Evolutionary conservation across 2,888 invertebrate genomes (phyloP).

Genomic region (Troglohyphantes excavatus): DNA sequence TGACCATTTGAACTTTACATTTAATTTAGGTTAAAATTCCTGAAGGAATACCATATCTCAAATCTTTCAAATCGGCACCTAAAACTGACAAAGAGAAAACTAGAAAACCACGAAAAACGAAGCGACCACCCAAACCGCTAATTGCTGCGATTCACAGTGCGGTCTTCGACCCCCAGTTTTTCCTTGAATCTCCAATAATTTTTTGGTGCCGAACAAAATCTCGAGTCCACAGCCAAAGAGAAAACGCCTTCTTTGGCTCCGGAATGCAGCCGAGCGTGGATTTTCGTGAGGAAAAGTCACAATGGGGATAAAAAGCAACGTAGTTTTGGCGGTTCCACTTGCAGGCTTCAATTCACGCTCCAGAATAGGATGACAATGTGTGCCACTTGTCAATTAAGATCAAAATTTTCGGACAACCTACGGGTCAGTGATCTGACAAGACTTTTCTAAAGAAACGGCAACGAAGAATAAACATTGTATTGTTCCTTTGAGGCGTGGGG

Average conservation of each 20-base stretch:
- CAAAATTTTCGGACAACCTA: constrained; percentile 62
- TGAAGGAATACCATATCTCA: too few species aligned
- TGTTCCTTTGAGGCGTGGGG: neutral
- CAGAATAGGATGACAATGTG: constrained; percentile 61
- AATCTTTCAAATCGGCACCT: too few species aligned
- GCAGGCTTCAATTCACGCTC: constrained; percentile 33
- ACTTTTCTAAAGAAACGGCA: constrained; percentile 18
- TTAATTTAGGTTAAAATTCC: too few species aligned
- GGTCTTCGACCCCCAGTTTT: neutral
- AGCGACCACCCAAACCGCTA: too few species aligned
- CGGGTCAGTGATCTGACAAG: constrained; percentile 57
- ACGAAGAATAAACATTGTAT: constrained; percentile 6
- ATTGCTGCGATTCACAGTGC: too few species aligned
- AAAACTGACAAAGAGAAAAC: too few species aligned
- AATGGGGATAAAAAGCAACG: constrained; percentile 4
- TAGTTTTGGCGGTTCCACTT: constrained; percentile 23
- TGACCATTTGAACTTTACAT: too few species aligned
- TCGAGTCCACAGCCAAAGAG: too few species aligned
- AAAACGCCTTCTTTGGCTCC: neutral
- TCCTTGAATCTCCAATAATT: neutral
- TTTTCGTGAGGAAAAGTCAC: constrained; percentile 25
- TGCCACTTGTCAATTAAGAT: constrained; percentile 54
- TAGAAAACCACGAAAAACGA: too few species aligned
- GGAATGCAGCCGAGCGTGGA: constrained; percentile 5
- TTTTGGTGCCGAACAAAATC: too few species aligned